phyloP scores from a whole-genome alignment of 2,113 vertebrate genomes.

The Leucosticte australis region DNA sequence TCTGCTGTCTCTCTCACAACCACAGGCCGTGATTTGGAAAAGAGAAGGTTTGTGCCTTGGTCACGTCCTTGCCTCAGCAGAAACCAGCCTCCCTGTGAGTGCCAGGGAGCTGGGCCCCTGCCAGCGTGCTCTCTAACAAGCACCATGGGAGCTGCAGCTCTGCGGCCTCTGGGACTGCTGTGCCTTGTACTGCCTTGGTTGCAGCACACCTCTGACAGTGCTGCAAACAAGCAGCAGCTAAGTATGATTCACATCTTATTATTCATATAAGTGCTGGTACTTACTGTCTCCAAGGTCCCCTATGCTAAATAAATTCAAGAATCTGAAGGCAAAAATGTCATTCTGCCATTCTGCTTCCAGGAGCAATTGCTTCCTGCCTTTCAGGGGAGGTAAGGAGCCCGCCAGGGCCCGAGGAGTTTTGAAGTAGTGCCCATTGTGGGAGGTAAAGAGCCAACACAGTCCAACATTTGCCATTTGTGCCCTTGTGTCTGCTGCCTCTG shows the following conservation, averaged over 20 bases:
- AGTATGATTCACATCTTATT: not conserved
- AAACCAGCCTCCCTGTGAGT: not conserved
- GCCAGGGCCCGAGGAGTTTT: not conserved
- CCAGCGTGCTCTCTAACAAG: not conserved
- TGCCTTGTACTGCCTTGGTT: not conserved
- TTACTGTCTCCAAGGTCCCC: not conserved
- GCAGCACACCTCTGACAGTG: not conserved
- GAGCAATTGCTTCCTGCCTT: not conserved
- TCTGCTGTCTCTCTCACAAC: not conserved
- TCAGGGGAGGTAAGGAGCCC: not conserved
- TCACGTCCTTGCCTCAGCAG: not conserved
- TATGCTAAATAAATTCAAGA: constrained; percentile 1
- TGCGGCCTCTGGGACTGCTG: not conserved
- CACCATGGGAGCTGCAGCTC: not conserved
- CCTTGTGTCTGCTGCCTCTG: not conserved
- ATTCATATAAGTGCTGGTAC: not conserved
- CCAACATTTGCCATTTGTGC: not conserved
- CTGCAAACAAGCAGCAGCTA: not conserved
- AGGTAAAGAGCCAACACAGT: not conserved
- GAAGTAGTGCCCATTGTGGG: not conserved
- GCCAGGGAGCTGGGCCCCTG: not conserved
- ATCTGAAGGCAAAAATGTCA: not conserved
- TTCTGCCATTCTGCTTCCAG: not conserved
- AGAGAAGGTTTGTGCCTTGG: not conserved
- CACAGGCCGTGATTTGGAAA: not conserved